A percentile compares a stretch with the other conserved stretches of the same genome.
These are phyloP conservation scores for Euwallacea fornicatus DNA, from an alignment of 1,140 invertebrate genomes.

Conservation along the genomic window DNA sequence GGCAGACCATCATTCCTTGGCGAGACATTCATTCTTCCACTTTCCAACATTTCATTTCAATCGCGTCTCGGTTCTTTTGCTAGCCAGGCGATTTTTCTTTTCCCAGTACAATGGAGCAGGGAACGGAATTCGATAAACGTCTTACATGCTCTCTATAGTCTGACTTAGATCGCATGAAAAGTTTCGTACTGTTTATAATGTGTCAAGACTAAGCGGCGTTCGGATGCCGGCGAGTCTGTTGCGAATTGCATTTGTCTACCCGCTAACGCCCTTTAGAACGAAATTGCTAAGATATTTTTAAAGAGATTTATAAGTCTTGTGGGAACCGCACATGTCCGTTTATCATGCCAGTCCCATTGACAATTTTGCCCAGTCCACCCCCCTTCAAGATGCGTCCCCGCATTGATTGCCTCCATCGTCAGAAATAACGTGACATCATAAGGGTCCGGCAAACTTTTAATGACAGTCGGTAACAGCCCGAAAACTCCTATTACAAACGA, in stretches of 20 bases:
- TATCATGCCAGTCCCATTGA: too few species aligned
- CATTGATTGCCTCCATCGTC: too few species aligned
- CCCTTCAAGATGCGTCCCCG: too few species aligned
- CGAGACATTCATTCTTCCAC: too few species aligned
- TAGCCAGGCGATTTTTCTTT: constrained; percentile 18
- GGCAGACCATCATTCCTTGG: too few species aligned
- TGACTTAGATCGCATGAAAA: constrained; percentile 26
- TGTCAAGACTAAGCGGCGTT: constrained; percentile 27
- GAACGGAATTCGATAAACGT: constrained; percentile 30
- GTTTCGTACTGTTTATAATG: constrained; percentile 34
- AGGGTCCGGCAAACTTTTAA: constrained; percentile 10
- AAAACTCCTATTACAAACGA: constrained; percentile 15
- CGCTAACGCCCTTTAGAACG: constrained; percentile 16
- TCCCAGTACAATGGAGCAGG: constrained; percentile 3
- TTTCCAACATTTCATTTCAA: constrained; percentile 8
- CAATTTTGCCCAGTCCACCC: too few species aligned
- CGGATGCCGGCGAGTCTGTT: constrained; percentile 32
- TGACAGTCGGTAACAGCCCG: constrained; percentile 4
- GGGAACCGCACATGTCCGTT: too few species aligned
- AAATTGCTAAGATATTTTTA: constrained; percentile 32
- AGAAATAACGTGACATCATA: neutral
- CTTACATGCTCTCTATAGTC: constrained; percentile 11
- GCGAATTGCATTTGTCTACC: constrained; percentile 28
- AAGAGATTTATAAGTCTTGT: constrained; percentile 21
- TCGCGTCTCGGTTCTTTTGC: constrained; percentile 8